Evolutionary conservation across 1,140 invertebrate genomes (phyloP), one percentile per base, ranked within the genome.

Genomic region (Nylanderia fulva): DNA sequence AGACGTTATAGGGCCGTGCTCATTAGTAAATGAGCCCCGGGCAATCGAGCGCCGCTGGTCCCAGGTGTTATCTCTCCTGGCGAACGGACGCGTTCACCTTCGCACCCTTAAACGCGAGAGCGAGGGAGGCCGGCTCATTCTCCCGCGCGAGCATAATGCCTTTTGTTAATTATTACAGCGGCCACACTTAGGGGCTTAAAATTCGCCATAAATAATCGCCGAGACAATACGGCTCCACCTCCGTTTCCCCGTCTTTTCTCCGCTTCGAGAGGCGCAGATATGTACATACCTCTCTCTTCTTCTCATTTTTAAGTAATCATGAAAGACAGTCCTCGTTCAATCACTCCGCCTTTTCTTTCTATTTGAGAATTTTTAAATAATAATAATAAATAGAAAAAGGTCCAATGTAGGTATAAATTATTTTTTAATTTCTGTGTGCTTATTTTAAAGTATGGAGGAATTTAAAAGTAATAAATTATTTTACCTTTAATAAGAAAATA

Each of bases 1-100:
- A 88, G 74, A 64, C 61, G 58, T 85, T 91, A 89, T 89, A 88
- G 89, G 88, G 82, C 86, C 88, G 89, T 91, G 91, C 91, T 93
- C 93, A 93, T 93, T 93, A 93, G 92, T 91, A 93, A 93, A 93
- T 93, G 93, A 93, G 90, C 91, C 91, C 91, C 86, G 88, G 88
- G 90, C 88, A 91, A 92, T 91, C 87, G 91, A 90, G 90, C 74
- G 85, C 60, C 89, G 84, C 85, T 29, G 89, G 92, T 92, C 91
- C 87, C 93, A 93, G 92, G 92, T 93, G 92, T 87, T 91, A 90
- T 88, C 92, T 85, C 89, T 89, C 85, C 63, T 87, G 86, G 89
- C 86, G 77, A 88, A 82, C 88, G 75, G 77, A 84, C 84, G 36
- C 60, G 61, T 54, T 54, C 85, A 61, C 69, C 64, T 87, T 77